Base-by-base conservation (phyloP, 1,140 invertebrate species). In the Orius insidiosus region DNA sequence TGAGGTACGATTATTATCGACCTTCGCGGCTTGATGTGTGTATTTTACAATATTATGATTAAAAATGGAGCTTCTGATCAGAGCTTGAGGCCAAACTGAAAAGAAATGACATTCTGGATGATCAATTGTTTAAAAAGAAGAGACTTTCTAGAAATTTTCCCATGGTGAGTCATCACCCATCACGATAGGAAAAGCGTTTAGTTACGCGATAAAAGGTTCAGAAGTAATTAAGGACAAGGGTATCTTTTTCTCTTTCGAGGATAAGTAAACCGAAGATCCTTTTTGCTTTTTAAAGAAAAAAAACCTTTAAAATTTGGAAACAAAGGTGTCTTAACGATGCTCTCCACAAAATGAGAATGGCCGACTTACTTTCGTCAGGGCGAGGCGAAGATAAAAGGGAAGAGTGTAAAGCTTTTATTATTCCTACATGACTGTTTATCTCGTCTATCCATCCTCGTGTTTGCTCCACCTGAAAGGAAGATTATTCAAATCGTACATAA, bases 301-400 rank as follows among this genome's bases (percentile, higher is more conserved):
- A n/a, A n/a, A n/a, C n/a, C n/a, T n/a, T n/a, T n/a, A n/a, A n/a
- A n/a, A n/a, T n/a, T n/a, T n/a, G n/a, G n/a, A n/a, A n/a, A n/a
- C n/a, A n/a, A n/a, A n/a, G n/a, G n/a, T n/a, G n/a, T n/a, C n/a
- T n/a, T n/a, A n/a, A n/a, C n/a, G n/a, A n/a, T n/a, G n/a, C n/a
- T n/a, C n/a, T n/a, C n/a, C n/a, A n/a, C n/a, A n/a, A n/a, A n/a
- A n/a, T n/a, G n/a, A n/a, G 36, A 14, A 16, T 11, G 2, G 7
- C 19, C 32, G 36, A 48, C 52, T 53, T 48, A 56, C 55, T 52
- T 52, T 56, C 55, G 43, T 56, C 55, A 42, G 55, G 50, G 35
- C 55, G 43, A 6, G 55, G 52, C 18, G 54, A 54, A 31, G 53
- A 51, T 13, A 56, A 45, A 32, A 56, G 45, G 13, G 36, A 39